Percentiles rank a stretch among this genome's conserved stretches.
These are phyloP conservation scores for Sebastiscus albofasciatus DNA, from an alignment of 2,797 vertebrate species.

Conservation along the genomic window DNA sequence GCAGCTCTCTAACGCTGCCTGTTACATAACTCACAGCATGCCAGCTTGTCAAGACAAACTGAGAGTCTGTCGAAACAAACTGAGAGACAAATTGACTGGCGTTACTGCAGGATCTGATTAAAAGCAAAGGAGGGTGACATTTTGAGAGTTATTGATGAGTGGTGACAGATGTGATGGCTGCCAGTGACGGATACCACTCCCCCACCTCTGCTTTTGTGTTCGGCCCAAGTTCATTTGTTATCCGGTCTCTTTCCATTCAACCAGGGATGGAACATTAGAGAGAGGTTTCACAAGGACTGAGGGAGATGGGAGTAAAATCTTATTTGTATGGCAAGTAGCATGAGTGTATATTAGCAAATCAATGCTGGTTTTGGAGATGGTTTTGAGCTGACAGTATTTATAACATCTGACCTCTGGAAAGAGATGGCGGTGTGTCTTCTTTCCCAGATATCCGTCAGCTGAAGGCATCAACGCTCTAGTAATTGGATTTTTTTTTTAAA, in stretches of 20 bases:
- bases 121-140: conserved; percentile 61
- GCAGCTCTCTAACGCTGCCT: conserved; percentile 60
- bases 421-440: conserved; percentile 14
- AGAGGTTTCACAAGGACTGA: not conserved
- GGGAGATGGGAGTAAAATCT: not conserved
- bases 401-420: conserved; percentile 46
- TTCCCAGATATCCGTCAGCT: conserved; percentile 68
- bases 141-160: conserved; percentile 70
- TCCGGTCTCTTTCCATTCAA: conserved; percentile 7
- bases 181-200: conserved; percentile 36
- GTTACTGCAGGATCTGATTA: conserved; percentile 70
- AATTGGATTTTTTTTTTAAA: conserved; percentile 77
- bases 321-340: conserved; percentile 29
- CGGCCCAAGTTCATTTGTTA: conserved; percentile 17
- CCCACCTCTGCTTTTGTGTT: conserved; percentile 36
- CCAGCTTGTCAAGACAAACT: conserved; percentile 55
- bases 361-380: conserved; percentile 32
- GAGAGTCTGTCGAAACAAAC: conserved; percentile 61
- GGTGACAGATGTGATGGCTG: conserved; percentile 66
- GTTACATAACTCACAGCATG: conserved; percentile 72
- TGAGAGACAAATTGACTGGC: conserved; percentile 67
- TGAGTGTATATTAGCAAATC: conserved; percentile 30
- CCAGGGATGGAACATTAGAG: not conserved
- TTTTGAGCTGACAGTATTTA: conserved; percentile 46
- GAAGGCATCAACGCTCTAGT: conserved; percentile 70